Conservation (phyloP, 2,797 vertebrate species). For the Scolopax rusticola region DNA sequence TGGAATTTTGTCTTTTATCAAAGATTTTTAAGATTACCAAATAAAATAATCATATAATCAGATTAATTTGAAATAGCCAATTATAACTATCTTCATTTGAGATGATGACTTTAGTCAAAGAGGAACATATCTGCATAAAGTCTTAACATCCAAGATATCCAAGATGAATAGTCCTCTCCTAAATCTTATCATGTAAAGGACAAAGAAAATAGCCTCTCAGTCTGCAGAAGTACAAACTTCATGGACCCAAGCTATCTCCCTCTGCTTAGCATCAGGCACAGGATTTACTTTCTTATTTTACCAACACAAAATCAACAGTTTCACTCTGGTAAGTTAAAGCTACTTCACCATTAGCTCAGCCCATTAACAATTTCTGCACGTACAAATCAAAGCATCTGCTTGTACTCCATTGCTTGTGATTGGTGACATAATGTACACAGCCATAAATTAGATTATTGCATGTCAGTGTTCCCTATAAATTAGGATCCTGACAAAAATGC, state of each 20-base stretch:
- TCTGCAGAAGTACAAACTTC: not conserved
- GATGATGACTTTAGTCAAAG: not conserved
- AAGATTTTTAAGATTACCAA: not conserved
- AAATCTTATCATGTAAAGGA: not conserved
- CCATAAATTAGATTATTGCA: conserved; percentile 18
- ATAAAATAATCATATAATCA: not conserved
- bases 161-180: not conserved
- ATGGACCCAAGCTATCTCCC: not conserved
- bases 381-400: conserved; percentile 25
- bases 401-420: not conserved
- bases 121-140: not conserved
- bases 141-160: not conserved
- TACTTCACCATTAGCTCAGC: not conserved
- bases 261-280: not conserved
- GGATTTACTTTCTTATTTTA: not conserved
- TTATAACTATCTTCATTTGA: not conserved
- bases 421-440: conserved; percentile 8
- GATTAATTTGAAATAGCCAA: not conserved
- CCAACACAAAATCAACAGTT: not conserved
- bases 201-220: not conserved
- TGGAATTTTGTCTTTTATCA: not conserved
- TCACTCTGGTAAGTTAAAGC: not conserved
- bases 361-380: not conserved
- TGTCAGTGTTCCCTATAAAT: conserved; percentile 17
- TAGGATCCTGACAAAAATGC: conserved; percentile 23